Evolutionary conservation across 30 jellyfish, hydroid and myxozoan species (phyloP).

Genomic region (Cassiopea andromeda): DNA sequence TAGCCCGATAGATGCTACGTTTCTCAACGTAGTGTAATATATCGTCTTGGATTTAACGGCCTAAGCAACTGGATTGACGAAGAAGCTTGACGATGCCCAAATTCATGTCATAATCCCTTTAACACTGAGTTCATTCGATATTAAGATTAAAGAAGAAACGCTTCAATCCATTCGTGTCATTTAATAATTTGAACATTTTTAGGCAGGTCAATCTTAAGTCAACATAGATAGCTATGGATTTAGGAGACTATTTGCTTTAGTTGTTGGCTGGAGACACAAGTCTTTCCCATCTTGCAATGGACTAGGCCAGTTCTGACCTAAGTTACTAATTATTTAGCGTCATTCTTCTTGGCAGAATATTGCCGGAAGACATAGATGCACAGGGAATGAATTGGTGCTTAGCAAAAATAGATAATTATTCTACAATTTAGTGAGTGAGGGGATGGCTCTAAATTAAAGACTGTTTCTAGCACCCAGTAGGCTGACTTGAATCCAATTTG

Average conservation of each 20-base stretch:
- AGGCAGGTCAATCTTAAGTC: slow-evolving; percentile 14
- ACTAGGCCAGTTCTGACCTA: neutral
- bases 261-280: slow-evolving; percentile 1
- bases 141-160: neutral
- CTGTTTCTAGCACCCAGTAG: no score
- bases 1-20: neutral
- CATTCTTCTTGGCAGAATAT: neutral
- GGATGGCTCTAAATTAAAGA: no score
- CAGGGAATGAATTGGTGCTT: no score
- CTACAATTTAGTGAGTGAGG: no score
- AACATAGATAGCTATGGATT: slow-evolving; percentile 9
- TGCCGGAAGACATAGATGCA: no score
- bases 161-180: neutral
- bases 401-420: no score
- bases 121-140: neutral
- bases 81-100: neutral
- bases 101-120: neutral
- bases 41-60: neutral
- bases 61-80: neutral
- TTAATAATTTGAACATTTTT: slow-evolving; percentile 4
- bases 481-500: no score
- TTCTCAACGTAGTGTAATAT: neutral
- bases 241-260: neutral
- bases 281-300: neutral
- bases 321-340: neutral